Evolutionary conservation across 2,888 invertebrate species (phyloP), one percentile per base, ranked within the genome.

Genomic region (Caenorhabditis sp.): DNA sequence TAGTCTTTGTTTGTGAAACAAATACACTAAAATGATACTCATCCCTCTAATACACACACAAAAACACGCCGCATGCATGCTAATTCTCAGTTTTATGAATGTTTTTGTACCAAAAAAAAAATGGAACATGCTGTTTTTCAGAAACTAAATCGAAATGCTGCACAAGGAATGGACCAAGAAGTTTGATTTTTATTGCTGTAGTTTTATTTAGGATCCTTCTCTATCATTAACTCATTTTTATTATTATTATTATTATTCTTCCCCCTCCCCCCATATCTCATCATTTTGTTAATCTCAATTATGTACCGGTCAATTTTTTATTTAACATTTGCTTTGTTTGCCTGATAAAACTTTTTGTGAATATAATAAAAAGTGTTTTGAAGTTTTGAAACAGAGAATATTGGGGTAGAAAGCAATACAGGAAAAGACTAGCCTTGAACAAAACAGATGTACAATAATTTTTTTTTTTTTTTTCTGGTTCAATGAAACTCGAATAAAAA

Each of bases 91-190:
- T 43, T 10, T 43, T 43, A 17, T 43, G 6, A 17, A 10, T 43
- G 43, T 43, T 43, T 10, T 43, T 5, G 43, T 55, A 10, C 55
- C 4, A 6, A 3, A 55, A 6, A 43, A 17, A 43, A 43, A 43
- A 17, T 17, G 36, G 36, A 36, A 36, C 12, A 12, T 43, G 43
- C 17, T 36, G 12, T 4, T 53, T 69, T 69, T 5, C 65, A 70
- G 70, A 70, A 70, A 59, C 21, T 70, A 49, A 70, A 70, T 49
- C 66, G 70, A 3, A 70, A 66, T 53, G 36, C 54, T 36, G 50
- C 64, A 51, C 66, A 66, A 24, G 31, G 27, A 54, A 53, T 66
- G 55, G 70, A 70, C 54, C 70, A 70, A 70, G 70, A 70, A 57
- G 70, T 70, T 12, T 58, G 36, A 58, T 5, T 19, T 23, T 19